Conservation (phyloP, 1,140 invertebrate species). For the Megathymus violae region DNA sequence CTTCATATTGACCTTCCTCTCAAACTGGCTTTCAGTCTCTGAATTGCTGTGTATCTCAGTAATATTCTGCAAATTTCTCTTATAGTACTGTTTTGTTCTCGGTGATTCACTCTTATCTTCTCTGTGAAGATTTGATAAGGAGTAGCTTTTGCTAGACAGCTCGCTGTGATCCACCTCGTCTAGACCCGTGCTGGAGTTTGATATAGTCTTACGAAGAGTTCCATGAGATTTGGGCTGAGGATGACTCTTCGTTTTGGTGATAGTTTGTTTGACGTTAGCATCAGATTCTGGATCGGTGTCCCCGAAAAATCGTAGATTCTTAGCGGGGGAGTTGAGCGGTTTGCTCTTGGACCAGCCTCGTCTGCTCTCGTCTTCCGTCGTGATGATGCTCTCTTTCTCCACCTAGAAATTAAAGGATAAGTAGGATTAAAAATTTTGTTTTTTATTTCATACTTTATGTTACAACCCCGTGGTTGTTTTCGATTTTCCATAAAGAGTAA, state of each 20-base stretch:
- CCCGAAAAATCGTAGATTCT: constrained; percentile 91
- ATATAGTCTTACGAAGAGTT: constrained; percentile 67
- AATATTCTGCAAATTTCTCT: constrained; percentile 84
- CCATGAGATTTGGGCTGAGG: constrained; percentile 53
- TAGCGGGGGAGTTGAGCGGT: constrained; percentile 79
- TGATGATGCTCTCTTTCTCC: constrained; percentile 73
- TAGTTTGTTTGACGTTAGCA: constrained; percentile 73
- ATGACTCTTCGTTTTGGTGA: constrained; percentile 60
- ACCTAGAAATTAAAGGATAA: constrained; percentile 49
- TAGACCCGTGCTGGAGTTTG: constrained; percentile 75
- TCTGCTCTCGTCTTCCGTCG: constrained; percentile 77
- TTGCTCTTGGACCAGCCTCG: constrained; percentile 74
- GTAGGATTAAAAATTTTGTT: no score
- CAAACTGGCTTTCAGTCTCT: constrained; percentile 71
- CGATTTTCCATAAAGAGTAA: no score
- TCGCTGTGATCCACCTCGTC: constrained; percentile 74
- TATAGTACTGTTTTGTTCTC: constrained; percentile 68
- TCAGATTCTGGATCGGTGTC: constrained; percentile 91
- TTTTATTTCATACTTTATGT: no score
- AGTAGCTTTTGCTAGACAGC: constrained; percentile 72
- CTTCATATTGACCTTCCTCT: constrained; percentile 59
- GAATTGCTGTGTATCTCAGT: constrained; percentile 83
- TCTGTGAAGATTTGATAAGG: constrained; percentile 72
- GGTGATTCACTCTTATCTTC: constrained; percentile 64
- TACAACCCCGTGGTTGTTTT: no score